A percentile compares a stretch with the other conserved stretches of the same genome.
These are phyloP conservation scores for Uria lomvia DNA, from an alignment of 2,113 vertebrate genomes.

Conservation along the genomic window DNA sequence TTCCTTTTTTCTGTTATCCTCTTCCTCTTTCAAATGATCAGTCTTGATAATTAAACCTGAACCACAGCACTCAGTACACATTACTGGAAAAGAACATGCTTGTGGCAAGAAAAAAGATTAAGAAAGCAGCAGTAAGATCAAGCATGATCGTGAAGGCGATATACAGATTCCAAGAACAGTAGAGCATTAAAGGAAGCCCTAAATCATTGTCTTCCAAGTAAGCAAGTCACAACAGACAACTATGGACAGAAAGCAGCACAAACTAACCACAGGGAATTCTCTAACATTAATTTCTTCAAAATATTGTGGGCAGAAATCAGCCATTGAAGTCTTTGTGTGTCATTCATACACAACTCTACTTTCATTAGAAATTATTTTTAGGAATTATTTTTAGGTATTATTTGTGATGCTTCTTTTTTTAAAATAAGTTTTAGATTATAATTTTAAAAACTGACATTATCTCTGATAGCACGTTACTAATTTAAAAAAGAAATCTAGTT, in stretches of 20 bases:
- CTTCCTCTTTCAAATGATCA: neutral
- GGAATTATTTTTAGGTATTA: neutral
- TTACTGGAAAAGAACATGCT: neutral
- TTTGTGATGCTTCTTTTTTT: neutral
- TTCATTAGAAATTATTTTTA: neutral
- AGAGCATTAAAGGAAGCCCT: neutral
- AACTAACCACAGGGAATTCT: neutral
- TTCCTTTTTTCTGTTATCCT: neutral
- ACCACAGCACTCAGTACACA: neutral
- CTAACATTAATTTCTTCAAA: neutral
- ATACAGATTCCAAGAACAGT: neutral
- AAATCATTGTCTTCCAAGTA: neutral
- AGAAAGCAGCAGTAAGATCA: neutral
- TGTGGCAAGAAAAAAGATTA: neutral
- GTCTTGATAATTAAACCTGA: neutral
- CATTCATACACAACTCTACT: neutral
- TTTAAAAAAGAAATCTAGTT: neutral
- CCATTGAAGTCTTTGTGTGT: neutral
- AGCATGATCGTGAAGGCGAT: neutral
- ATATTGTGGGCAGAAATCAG: neutral
- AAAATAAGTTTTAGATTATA: neutral
- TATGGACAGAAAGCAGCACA: neutral
- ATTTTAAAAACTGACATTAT: neutral
- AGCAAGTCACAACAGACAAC: neutral
- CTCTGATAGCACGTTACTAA: neutral